Evolutionary conservation across 2,888 invertebrate species (phyloP).

Genomic region (Scaptomyza flava): DNA sequence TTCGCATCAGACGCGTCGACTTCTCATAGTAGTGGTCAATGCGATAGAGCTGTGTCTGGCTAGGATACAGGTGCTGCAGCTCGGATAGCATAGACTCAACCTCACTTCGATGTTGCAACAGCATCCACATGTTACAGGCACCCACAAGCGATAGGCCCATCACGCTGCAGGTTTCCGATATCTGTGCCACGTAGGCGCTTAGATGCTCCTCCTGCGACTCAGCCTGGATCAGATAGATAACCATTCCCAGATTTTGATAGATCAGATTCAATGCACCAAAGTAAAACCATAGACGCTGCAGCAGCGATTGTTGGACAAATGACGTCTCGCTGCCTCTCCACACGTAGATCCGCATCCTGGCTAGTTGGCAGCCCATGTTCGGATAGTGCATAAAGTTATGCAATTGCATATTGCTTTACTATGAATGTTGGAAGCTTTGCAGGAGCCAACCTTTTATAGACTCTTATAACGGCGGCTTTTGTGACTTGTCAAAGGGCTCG

Average conservation of each 20-base stretch:
- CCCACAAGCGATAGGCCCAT: conserved; percentile 65
- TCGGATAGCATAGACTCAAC: conserved; percentile 63
- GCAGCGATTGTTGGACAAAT: background rate
- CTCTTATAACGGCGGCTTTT: background rate
- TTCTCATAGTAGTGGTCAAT: conserved; percentile 52
- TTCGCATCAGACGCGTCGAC: conserved; percentile 62
- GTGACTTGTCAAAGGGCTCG: conserved; percentile 27
- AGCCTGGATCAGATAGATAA: conserved; percentile 52
- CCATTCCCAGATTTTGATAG: conserved; percentile 73
- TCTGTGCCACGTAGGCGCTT: conserved; percentile 44
- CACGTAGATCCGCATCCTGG: conserved; percentile 53
- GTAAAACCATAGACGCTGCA: conserved; percentile 40
- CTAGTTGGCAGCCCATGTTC: conserved; percentile 61
- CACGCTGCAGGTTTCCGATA: conserved; percentile 64
- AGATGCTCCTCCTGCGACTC: conserved; percentile 14
- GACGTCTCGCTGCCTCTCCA: conserved; percentile 42
- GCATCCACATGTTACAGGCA: conserved; percentile 64
- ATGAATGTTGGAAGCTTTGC: background rate
- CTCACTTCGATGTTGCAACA: conserved; percentile 48
- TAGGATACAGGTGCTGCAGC: conserved; percentile 27
- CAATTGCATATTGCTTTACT: conserved; percentile 47
- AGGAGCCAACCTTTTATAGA: conserved; percentile 30
- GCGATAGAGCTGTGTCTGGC: conserved; percentile 34
- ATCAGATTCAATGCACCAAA: conserved; percentile 61
- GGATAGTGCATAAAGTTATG: conserved; percentile 75